Evolutionary conservation across 2,113 vertebrate genomes (phyloP), one percentile per base, ranked within the genome.

Genomic region (Mesitornis unicolor): DNA sequence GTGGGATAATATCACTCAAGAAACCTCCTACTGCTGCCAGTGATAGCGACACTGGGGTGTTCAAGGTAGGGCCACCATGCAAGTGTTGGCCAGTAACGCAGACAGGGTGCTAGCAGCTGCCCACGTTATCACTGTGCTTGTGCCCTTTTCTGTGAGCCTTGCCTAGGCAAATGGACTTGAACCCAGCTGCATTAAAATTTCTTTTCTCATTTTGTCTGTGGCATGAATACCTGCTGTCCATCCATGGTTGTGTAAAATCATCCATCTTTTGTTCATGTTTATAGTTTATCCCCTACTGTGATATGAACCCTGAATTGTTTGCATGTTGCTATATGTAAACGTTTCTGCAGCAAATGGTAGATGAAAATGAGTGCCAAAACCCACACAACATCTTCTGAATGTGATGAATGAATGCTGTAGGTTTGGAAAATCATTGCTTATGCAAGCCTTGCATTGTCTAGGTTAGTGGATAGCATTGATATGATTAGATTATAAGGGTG

Each of bases 361-460:
- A 48, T 68, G 64, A 69, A 91, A 96, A 13, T 1, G 7, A 64
- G 57, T 77, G 73, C 75, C 68, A 86, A 83, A 89, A n/a, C 15
- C 57, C 77, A 88, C 2, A 2, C n/a, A 84, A 50, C 43, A 64
- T 74, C 53, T 85, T 87, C 50, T 71, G 85, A 83, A 95, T 61
- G 36, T 90, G 90, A 94, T n/a, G n/a, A n/a, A n/a, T n/a, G n/a
- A n/a, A n/a, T n/a, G 92, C 75, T 91, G 69, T 89, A 84, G 65
- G 76, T 80, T 79, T 77, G 80, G 84, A 95, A 92, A 85, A 63
- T 77, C n/a, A 53, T 45, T 54, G 35, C 53, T 73, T 24, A 36
- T 69, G 13, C 69, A 48, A 45, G 12, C 56, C 84, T 63, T 75
- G 54, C 35, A 33, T 91, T 82, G 65, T 54, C 19, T 63, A 73